Evolutionary conservation across 64 coral and sea anemone species (phyloP).

Genomic region (Hydrozoanthus tunicans): DNA sequence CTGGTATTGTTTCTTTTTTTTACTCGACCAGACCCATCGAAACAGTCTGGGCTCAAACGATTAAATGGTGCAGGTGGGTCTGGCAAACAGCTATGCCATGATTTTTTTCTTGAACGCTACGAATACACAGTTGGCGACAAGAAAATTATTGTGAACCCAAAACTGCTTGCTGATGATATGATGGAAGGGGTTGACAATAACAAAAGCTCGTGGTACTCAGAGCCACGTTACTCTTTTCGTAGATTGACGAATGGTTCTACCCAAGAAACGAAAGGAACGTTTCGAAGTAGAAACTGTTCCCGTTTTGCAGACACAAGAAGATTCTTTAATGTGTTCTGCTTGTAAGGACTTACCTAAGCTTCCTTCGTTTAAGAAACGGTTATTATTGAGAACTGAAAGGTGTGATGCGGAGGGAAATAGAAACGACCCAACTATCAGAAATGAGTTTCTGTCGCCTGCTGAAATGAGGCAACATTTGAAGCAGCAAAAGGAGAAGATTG

Average conservation of each 20-base stretch:
- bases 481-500: slow-evolving; percentile 31
- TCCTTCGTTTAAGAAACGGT: slow-evolving; percentile 44
- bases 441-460: slow-evolving; percentile 18
- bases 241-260: not conserved
- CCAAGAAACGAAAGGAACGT: slow-evolving; percentile 5
- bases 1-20: not conserved
- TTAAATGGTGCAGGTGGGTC: not conserved
- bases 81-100: slow-evolving; percentile 41
- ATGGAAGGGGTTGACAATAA: slow-evolving; percentile 28
- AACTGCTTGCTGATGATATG: slow-evolving; percentile 13
- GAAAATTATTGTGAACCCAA: not conserved
- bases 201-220: slow-evolving; percentile 43
- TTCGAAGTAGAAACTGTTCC: slow-evolving; percentile 22
- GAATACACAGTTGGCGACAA: slow-evolving; percentile 2
- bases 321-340: slow-evolving; percentile 14
- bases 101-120: slow-evolving; percentile 22
- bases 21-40: not conserved
- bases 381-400: slow-evolving; percentile 26
- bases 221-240: slow-evolving; percentile 25
- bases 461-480: slow-evolving; percentile 22
- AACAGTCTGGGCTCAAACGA: not conserved
- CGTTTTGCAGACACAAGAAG: slow-evolving; percentile 17
- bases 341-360: slow-evolving; percentile 19
- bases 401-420: not conserved
- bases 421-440: slow-evolving; percentile 10